Evolutionary conservation across 2,113 vertebrate species (phyloP), one percentile per base, ranked within the genome.

Genomic region (Oncorhynchus nerka): DNA sequence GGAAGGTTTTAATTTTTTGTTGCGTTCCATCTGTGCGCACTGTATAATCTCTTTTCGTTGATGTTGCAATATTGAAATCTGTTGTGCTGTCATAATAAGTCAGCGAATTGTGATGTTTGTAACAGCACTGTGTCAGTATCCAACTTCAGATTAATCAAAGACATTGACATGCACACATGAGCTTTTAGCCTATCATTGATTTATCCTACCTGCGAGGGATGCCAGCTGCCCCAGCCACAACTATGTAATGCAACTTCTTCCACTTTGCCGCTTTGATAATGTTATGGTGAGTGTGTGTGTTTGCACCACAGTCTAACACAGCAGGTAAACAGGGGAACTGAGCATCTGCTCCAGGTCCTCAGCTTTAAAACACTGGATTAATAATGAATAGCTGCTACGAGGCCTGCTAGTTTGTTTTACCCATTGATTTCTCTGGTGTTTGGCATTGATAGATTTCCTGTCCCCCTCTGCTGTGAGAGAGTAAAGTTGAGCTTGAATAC

Each of bases 401-500:
- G 39, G 61, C 34, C 64, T 75, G 66, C 73, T 64, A 74, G 74
- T 86, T 83, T 39, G 49, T 62, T 81, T 77, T 72, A 59, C 72
- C 59, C 79, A 59, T 78, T 81, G 74, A 80, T 84, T 83, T 68
- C 71, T 30, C 69, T 30, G 71, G 32, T 55, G 6, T 75, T 80
- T 71, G 59, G 11, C 9, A 5, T 65, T 68, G 39, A 84, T 85
- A 28, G 83, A 86, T 85, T 86, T 84, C 73, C 81, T 81, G 81
- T 83, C 75, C 15, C 4, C 48, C 13, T 49, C 15, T 59, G 74
- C 67, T 39, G 71, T 30, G 67, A 70, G 62, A 81, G 69, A 84
- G 76, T 81, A 71, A 75, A 84, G 75, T 71, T 59, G 70, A 79
- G 64, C 80, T 81, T 82, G 73, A 77, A 75, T 59, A 24, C 76